These are phyloP conservation scores for Dryobota labecula DNA, from an alignment of 2,888 invertebrate species.

Conservation along the genomic window DNA sequence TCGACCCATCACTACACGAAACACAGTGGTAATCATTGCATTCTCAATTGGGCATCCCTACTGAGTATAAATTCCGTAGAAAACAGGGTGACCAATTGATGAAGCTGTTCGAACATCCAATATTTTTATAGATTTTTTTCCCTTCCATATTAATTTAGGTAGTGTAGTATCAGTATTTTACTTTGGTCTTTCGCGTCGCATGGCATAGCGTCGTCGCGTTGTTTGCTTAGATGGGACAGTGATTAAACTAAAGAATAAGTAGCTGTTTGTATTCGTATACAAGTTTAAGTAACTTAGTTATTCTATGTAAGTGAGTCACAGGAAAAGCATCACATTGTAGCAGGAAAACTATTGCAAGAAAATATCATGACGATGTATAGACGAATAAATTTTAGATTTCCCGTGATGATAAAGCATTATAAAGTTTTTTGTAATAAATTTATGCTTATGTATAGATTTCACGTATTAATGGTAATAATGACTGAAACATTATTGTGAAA, in stretches of 20 bases:
- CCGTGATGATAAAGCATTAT: not conserved
- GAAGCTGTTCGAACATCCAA: not conserved
- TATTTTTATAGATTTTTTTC: not conserved
- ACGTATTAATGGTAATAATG: not conserved
- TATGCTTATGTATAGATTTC: not conserved
- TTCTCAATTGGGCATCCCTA: not conserved
- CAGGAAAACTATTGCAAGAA: conserved; percentile 37
- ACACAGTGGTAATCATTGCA: not conserved
- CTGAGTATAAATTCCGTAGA: not conserved
- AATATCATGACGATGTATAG: conserved; percentile 10
- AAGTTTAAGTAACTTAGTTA: conserved; percentile 30
- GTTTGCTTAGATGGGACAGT: conserved; percentile 6
- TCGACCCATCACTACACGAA: too few species aligned
- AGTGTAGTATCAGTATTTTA: not conserved
- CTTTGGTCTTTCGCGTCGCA: not conserved
- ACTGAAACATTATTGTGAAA: not conserved
- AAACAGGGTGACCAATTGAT: not conserved
- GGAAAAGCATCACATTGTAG: conserved; percentile 35
- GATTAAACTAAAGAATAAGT: conserved; percentile 2
- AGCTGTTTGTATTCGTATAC: conserved; percentile 17
- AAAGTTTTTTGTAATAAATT: not conserved
- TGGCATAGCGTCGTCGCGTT: not conserved
- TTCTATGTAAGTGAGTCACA: conserved; percentile 46
- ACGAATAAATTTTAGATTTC: not conserved
- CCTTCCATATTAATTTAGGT: not conserved